Evolutionary conservation across 2,113 vertebrate species (phyloP).

Genomic region (Synodontis membranacea): DNA sequence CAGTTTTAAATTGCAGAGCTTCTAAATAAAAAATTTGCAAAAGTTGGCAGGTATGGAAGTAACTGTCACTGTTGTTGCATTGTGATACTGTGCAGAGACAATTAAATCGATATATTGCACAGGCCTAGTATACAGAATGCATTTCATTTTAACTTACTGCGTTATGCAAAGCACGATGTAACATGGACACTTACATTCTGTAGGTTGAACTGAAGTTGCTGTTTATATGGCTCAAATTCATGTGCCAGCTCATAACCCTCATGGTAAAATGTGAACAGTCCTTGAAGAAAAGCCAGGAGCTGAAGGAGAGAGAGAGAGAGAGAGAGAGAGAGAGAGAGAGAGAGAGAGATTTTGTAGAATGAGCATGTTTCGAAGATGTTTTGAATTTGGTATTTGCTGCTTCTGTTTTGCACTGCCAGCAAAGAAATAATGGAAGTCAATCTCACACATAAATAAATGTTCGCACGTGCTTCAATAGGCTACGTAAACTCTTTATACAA

Average conservation of each 20-base stretch:
- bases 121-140: background rate
- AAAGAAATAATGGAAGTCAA: background rate
- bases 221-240: conserved; percentile 96
- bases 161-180: background rate
- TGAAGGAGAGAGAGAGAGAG: conserved; percentile 62
- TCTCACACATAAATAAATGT: background rate
- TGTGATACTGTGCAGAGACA: background rate
- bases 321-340: background rate
- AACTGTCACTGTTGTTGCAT: background rate
- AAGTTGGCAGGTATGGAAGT: background rate
- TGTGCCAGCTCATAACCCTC: conserved; percentile 97
- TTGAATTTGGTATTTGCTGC: background rate
- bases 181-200: conserved; percentile 85
- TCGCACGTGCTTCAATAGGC: background rate
- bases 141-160: background rate
- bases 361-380: background rate
- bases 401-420: background rate
- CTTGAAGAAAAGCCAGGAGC: conserved; percentile 98
- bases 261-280: conserved; percentile 98
- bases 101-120: background rate
- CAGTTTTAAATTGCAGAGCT: background rate
- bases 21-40: background rate
- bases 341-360: background rate
- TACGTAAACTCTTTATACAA: background rate
- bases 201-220: conserved; percentile 97